phyloP scores from a whole-genome alignment of 1,140 invertebrate genomes.

The Drosophila ironensis region DNA sequence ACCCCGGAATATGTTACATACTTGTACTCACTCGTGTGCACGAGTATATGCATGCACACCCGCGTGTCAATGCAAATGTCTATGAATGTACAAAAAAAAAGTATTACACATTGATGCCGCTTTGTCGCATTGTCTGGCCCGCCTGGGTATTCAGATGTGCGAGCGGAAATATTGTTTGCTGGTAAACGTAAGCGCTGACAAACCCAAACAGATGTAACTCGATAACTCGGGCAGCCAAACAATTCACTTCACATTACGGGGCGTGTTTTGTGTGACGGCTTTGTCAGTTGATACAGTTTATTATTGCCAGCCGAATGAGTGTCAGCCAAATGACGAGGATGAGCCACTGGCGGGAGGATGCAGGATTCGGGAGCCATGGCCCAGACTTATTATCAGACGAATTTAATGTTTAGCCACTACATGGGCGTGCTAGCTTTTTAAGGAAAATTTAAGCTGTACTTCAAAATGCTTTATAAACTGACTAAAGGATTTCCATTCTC shows the following conservation, averaged over 20 bases:
- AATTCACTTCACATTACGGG: conserved; percentile 62
- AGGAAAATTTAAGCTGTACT: no score
- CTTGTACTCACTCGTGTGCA: neutral
- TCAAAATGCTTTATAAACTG: no score
- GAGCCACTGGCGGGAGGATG: neutral
- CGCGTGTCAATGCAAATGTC: conserved; percentile 67
- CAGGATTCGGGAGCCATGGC: neutral
- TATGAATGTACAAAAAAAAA: conserved; percentile 69
- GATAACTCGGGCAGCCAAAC: conserved; percentile 63
- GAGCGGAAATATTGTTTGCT: conserved; percentile 40
- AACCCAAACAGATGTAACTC: conserved; percentile 43
- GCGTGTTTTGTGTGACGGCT: conserved; percentile 22
- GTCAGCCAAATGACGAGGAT: conserved; percentile 22
- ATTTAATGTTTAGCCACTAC: no score
- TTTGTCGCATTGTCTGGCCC: conserved; percentile 62
- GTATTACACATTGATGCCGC: conserved; percentile 65
- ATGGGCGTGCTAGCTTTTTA: no score
- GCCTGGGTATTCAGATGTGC: neutral
- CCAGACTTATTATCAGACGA: conserved; percentile 2
- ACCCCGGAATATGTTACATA: conserved; percentile 10
- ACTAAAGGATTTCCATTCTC: no score
- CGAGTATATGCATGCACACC: conserved; percentile 22
- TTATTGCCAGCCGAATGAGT: conserved; percentile 64
- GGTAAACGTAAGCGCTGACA: conserved; percentile 21
- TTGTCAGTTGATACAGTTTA: conserved; percentile 63